Evolutionary conservation across 2,797 vertebrate genomes (phyloP), one percentile per base, ranked within the genome.

Genomic region (Cryptoprocta ferox): DNA sequence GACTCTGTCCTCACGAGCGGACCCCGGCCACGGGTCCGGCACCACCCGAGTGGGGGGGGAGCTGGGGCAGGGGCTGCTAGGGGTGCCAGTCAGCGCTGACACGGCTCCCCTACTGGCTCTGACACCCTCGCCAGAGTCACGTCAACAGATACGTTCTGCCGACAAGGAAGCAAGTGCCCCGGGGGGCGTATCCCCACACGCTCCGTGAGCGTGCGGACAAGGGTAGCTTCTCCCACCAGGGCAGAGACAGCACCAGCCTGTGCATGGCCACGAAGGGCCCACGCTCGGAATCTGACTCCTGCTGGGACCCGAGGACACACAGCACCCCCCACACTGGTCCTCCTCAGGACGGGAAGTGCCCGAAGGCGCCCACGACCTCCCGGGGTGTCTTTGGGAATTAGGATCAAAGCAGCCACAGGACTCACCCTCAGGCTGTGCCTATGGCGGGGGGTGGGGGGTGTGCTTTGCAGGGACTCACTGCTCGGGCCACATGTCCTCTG

Each of bases 401-500:
- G 21, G 12, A 24, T 56, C 35, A 73, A 32, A 42, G 21, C 50
- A 37, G 10, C 12, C 32, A 30, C 68, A 73, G 19, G 15, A 5
- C 30, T 45, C 71, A 75, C 9, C 15, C 14, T 30, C 6, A 7
- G n/a, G 37, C 37, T 42, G 13, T 7, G 56, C 56, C 24, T 28
- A 28, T 1, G 6, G 39, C 0, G 6, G 37, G 39, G 9, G 39
- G 39, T 42, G 39, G 42, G 42, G 30, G 42, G n/a, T n/a, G n/a
- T 16, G 14, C 71, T 75, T 26, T 30, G 39, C 39, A 10, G 16
- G 71, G 16, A 24, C 42, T 26, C 2, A 1, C 2, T 32, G 11
- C 21, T 75, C 0, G 16, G 39, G 0, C 18, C 65, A 6, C 4
- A 0, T 0, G 3, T 26, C 94, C 14, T 3, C 8, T 6, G 16